These are phyloP conservation scores for Drosophila fuyamai DNA, from an alignment of 1,140 invertebrate species.

Conservation along the genomic window DNA sequence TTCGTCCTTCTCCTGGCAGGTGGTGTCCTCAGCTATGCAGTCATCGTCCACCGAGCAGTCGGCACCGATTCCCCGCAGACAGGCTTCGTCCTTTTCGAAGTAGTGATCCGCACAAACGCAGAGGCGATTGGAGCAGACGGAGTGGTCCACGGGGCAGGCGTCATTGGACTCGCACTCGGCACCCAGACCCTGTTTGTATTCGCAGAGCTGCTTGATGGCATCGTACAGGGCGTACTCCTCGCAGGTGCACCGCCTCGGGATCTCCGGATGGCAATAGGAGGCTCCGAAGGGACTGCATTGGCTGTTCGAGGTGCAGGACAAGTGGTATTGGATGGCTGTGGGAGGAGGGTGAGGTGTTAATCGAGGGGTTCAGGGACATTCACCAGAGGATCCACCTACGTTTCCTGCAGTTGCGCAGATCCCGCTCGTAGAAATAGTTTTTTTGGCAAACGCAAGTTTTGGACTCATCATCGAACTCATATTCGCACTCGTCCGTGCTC, in stretches of 20 bases:
- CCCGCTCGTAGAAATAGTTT: constrained; percentile 79
- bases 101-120: constrained; percentile 85
- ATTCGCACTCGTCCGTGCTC: constrained; percentile 79
- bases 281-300: constrained; percentile 84
- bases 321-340: constrained; percentile 79
- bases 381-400: constrained; percentile 44
- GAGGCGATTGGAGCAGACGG: constrained; percentile 80
- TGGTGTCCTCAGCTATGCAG: constrained; percentile 83
- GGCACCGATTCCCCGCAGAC: constrained; percentile 84
- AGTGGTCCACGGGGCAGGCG: constrained; percentile 76
- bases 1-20: constrained; percentile 65
- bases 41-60: constrained; percentile 82
- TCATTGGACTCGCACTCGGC: constrained; percentile 75
- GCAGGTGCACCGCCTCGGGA: constrained; percentile 78
- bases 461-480: constrained; percentile 70
- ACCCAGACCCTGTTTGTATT: constrained; percentile 73
- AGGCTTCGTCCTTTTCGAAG: constrained; percentile 73
- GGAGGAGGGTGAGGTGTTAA: neutral
- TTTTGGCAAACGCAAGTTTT: constrained; percentile 83
- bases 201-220: constrained; percentile 74
- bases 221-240: constrained; percentile 80
- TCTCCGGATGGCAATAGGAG: constrained; percentile 69
- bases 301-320: constrained; percentile 81
- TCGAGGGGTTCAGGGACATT: neutral
- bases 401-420: constrained; percentile 78